phyloP scores from a whole-genome alignment of 2,113 vertebrate genomes.

The Coracopsis vasa region DNA sequence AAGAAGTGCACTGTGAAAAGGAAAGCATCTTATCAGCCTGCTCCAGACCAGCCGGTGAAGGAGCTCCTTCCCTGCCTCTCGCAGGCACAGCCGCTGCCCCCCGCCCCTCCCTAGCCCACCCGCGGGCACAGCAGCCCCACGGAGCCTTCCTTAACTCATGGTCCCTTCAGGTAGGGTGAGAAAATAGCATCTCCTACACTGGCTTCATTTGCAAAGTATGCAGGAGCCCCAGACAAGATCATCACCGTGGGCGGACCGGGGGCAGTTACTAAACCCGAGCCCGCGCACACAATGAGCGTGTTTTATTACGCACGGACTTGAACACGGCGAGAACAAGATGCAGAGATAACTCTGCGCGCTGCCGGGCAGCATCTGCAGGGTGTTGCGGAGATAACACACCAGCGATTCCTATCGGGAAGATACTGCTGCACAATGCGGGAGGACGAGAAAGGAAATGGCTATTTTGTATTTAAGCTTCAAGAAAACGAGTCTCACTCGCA shows the following conservation, averaged over 20 bases:
- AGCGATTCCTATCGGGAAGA: neutral
- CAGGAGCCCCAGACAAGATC: neutral
- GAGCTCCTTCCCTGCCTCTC: neutral
- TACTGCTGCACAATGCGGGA: neutral
- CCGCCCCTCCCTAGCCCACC: constrained; percentile 53
- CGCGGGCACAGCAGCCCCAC: constrained; percentile 41
- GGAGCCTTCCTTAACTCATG: neutral
- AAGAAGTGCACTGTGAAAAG: constrained; percentile 77
- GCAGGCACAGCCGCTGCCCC: constrained; percentile 34
- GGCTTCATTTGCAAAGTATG: constrained; percentile 47
- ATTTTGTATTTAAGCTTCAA: neutral
- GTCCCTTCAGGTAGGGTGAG: constrained; percentile 43
- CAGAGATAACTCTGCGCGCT: neutral
- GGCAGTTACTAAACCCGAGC: constrained; percentile 47
- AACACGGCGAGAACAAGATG: neutral
- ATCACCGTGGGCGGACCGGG: neutral
- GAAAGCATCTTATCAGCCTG: constrained; percentile 91
- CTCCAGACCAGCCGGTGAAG: constrained; percentile 78
- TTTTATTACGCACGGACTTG: constrained; percentile 37
- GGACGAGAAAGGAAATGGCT: neutral
- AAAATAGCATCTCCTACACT: neutral
- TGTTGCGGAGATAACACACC: neutral
- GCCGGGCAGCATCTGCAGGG: constrained; percentile 1
- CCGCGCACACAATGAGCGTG: neutral
- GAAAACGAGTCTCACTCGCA: neutral